A percentile compares a stretch with the other conserved stretches of the same genome.
Evolutionary conservation across 2,888 invertebrate species (phyloP).

Genomic region (Nematopogon swammerdamellus): DNA sequence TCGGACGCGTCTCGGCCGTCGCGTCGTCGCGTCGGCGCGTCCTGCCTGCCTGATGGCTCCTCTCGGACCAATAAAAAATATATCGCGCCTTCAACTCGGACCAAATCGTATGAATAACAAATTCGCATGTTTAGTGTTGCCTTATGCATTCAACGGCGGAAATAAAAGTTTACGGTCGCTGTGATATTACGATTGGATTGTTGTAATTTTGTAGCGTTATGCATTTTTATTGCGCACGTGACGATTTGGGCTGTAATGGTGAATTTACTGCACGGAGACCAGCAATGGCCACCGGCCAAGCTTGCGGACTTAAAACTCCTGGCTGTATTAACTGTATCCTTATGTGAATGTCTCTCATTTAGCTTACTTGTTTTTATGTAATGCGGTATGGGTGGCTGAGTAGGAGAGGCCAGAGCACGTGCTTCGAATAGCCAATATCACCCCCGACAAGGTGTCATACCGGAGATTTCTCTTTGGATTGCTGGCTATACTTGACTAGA

Average conservation of each 20-base stretch:
- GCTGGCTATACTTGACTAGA: no score
- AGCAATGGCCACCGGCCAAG: no score
- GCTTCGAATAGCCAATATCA: no score
- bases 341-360: no score
- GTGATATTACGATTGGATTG: not conserved
- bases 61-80: not conserved
- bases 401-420: no score
- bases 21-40: not conserved
- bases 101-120: not conserved
- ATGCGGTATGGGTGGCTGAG: no score
- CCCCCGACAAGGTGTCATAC: no score
- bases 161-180: not conserved
- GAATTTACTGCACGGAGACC: no score
- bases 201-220: not conserved
- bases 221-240: not conserved
- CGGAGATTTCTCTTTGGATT: no score
- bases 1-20: not conserved
- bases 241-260: not conserved
- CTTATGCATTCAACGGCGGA: not conserved
- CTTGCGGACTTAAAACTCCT: no score
- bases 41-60: not conserved
- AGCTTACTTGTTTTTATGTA: no score
- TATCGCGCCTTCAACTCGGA: not conserved
- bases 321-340: no score
- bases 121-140: not conserved